These are phyloP conservation scores for Drosophila pseudoobscura DNA, from an alignment of 1,140 invertebrate genomes.

Conservation along the genomic window DNA sequence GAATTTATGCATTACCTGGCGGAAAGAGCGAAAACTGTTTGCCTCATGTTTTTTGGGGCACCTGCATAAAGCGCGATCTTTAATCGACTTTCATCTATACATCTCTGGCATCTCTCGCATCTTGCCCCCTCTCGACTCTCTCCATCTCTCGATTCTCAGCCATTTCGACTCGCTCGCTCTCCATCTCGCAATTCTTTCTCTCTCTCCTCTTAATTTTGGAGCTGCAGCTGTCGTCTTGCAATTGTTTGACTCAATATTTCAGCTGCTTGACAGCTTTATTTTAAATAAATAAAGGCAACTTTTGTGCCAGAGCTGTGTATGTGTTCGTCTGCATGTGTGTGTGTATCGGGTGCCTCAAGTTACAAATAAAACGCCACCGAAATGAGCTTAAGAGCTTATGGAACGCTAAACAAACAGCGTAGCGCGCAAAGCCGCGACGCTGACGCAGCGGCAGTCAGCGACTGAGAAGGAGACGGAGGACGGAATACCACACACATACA, in stretches of 20 bases:
- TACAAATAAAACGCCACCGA: constrained; percentile 81
- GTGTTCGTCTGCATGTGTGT: constrained; percentile 3
- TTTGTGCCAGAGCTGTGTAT: neutral
- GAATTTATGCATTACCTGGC: no score
- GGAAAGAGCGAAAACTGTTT: no score
- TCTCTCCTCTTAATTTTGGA: constrained; percentile 27
- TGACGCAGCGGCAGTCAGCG: constrained; percentile 11
- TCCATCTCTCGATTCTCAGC: no score
- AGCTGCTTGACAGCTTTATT: constrained; percentile 68
- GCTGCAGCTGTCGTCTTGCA: constrained; percentile 54
- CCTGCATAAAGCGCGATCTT: no score
- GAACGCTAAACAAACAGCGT: constrained; percentile 78
- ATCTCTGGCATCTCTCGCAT: no score
- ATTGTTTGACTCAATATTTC: constrained; percentile 75
- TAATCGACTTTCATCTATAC: no score
- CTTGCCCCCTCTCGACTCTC: no score
- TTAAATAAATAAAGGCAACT: constrained; percentile 70
- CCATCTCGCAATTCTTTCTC: neutral
- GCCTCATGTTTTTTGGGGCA: no score
- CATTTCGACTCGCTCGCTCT: no score
- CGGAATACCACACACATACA: constrained; percentile 38
- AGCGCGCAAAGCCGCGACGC: constrained; percentile 73
- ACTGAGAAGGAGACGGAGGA: constrained; percentile 2
- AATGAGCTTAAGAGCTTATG: constrained; percentile 81
- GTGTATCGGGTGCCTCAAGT: constrained; percentile 61